These are phyloP conservation scores for Eumaeus atala DNA, from an alignment of 1,140 invertebrate species.

Conservation along the genomic window DNA sequence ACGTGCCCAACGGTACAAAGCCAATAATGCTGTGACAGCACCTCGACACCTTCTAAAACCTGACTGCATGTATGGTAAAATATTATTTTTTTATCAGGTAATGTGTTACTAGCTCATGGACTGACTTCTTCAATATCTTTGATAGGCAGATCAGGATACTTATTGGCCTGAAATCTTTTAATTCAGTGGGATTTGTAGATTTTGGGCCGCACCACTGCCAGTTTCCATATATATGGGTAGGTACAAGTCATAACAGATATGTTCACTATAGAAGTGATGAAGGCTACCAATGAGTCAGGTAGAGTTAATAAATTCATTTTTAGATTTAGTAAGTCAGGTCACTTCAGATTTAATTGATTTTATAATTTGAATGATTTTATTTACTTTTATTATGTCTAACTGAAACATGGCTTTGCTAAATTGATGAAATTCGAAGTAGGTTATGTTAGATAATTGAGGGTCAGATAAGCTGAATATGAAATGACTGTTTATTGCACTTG, in stretches of 20 bases:
- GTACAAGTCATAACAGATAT: not conserved
- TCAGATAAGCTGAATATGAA: not conserved
- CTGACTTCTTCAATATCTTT: not conserved
- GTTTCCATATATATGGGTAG: conserved; percentile 4
- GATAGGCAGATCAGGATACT: not conserved
- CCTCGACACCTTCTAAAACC: not conserved
- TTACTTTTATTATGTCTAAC: not conserved
- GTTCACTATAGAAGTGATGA: conserved; percentile 2
- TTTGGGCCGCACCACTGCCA: not conserved
- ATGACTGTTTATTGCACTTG: too few species aligned
- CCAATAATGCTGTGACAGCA: not conserved
- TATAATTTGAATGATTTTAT: not conserved
- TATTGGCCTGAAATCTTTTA: conserved; percentile 3
- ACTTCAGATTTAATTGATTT: conserved; percentile 5
- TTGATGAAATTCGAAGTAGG: conserved; percentile 3
- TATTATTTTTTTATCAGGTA: not conserved
- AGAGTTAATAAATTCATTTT: conserved; percentile 2
- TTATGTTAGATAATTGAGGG: not conserved
- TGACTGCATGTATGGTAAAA: not conserved
- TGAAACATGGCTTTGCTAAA: not conserved
- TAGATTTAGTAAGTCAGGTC: not conserved
- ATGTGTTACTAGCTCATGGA: not conserved
- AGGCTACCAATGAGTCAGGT: not conserved
- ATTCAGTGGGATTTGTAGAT: not conserved
- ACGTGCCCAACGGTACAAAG: not conserved